Percentiles rank a stretch among this genome's conserved stretches.
These are phyloP conservation scores for Malurus leucopterus DNA, from an alignment of 2,797 vertebrate genomes.

Conservation along the genomic window DNA sequence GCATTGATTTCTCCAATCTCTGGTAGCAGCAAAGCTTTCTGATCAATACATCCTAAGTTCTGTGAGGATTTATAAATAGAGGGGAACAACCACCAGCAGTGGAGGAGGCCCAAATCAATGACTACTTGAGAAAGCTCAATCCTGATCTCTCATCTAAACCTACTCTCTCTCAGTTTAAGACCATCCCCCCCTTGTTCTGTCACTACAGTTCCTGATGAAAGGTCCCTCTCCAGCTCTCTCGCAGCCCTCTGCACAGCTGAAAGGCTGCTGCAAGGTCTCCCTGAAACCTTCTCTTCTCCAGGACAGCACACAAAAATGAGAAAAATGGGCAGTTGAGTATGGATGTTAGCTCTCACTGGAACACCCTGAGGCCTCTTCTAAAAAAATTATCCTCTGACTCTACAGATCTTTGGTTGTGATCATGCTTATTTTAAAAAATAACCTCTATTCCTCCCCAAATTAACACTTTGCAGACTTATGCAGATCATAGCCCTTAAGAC, in stretches of 20 bases:
- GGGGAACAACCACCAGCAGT: background rate
- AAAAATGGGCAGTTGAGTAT: background rate
- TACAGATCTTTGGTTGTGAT: background rate
- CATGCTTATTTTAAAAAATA: background rate
- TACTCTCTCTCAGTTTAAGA: background rate
- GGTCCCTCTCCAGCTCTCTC: background rate
- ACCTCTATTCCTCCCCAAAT: background rate
- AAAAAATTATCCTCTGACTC: background rate
- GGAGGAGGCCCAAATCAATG: background rate
- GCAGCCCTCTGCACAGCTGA: background rate
- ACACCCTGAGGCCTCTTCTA: background rate
- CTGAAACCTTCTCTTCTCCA: background rate
- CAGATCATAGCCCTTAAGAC: background rate
- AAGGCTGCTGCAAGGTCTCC: background rate
- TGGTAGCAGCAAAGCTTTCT: background rate
- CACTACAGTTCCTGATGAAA: background rate
- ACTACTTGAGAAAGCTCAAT: background rate
- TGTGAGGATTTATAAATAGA: background rate
- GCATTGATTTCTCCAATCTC: background rate
- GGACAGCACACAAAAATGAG: background rate
- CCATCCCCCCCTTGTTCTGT: background rate
- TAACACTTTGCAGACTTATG: background rate
- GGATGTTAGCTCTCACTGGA: background rate
- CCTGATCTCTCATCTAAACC: background rate
- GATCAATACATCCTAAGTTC: background rate